Conservation (phyloP, 1,140 invertebrate species). For the Camponotus vicinus region DNA sequence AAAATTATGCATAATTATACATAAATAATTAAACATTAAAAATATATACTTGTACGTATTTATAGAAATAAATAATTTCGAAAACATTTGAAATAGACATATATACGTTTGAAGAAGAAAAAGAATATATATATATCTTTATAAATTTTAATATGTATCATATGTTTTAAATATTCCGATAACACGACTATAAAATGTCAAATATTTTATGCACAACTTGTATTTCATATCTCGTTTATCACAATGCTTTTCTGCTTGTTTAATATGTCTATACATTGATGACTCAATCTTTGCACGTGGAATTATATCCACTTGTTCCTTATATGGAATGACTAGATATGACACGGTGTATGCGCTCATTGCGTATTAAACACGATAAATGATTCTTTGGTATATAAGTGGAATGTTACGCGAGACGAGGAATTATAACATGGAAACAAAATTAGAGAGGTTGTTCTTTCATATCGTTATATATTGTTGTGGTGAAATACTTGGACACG, state of each 20-base stretch:
- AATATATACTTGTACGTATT: not conserved
- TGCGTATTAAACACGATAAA: conserved; percentile 17
- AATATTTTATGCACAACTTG: not conserved
- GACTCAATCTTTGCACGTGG: conserved; percentile 50
- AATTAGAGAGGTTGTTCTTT: not conserved
- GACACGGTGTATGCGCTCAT: conserved; percentile 35
- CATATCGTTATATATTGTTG: not conserved
- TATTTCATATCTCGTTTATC: not conserved
- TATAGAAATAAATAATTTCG: not conserved
- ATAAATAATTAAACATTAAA: not conserved
- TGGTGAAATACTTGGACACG: not conserved
- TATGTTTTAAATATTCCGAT: not conserved
- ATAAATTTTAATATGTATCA: no score
- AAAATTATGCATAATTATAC: not conserved
- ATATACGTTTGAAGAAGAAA: no score
- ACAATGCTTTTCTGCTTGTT: not conserved
- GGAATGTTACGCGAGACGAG: conserved; percentile 20
- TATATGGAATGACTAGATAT: conserved; percentile 14
- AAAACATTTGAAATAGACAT: not conserved
- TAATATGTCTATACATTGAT: not conserved
- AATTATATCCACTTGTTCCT: conserved; percentile 61
- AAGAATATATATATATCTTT: no score
- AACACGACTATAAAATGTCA: not conserved
- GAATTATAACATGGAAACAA: conserved; percentile 12
- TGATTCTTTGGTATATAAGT: not conserved